Conservation (phyloP, 1,140 invertebrate genomes). For the Drosophila micromelanica region DNA sequence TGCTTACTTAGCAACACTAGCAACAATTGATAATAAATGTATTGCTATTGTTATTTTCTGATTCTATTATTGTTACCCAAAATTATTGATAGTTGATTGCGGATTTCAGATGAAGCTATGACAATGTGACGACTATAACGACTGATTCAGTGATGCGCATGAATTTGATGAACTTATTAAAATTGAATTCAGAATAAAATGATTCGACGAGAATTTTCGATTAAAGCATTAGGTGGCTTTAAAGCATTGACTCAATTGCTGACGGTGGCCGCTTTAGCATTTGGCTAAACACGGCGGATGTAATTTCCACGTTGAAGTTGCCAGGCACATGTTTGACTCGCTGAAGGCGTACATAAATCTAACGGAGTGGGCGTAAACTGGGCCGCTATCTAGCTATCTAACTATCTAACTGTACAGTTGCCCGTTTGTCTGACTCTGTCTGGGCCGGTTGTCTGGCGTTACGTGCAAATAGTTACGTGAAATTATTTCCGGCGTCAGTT, state of each 20-base stretch:
- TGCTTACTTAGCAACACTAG: background rate
- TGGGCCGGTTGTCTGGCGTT: slow-evolving; percentile 31
- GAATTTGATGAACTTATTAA: slow-evolving; percentile 62
- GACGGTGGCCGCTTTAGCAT: background rate
- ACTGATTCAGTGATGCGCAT: slow-evolving; percentile 26
- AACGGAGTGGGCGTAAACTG: slow-evolving; percentile 41
- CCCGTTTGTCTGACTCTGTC: slow-evolving; percentile 16
- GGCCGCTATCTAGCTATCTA: slow-evolving; percentile 27
- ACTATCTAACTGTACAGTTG: slow-evolving; percentile 9
- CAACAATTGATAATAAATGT: slow-evolving; percentile 9
- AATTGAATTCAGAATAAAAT: slow-evolving; percentile 14
- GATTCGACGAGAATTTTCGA: slow-evolving; percentile 4
- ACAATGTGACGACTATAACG: background rate
- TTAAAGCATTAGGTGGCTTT: slow-evolving; percentile 10
- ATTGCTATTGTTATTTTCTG: background rate
- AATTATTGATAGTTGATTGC: slow-evolving; percentile 18
- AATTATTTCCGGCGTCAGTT: slow-evolving; percentile 77
- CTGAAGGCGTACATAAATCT: slow-evolving; percentile 62
- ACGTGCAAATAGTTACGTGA: slow-evolving; percentile 79
- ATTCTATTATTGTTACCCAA: background rate
- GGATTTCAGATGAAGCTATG: background rate
- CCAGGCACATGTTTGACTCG: slow-evolving; percentile 48
- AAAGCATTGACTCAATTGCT: slow-evolving; percentile 4
- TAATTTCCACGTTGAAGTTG: slow-evolving; percentile 68
- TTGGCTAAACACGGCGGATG: slow-evolving; percentile 50